Evolutionary conservation across 2,888 invertebrate species (phyloP).

Genomic region (Blastobasis lacticolella): DNA sequence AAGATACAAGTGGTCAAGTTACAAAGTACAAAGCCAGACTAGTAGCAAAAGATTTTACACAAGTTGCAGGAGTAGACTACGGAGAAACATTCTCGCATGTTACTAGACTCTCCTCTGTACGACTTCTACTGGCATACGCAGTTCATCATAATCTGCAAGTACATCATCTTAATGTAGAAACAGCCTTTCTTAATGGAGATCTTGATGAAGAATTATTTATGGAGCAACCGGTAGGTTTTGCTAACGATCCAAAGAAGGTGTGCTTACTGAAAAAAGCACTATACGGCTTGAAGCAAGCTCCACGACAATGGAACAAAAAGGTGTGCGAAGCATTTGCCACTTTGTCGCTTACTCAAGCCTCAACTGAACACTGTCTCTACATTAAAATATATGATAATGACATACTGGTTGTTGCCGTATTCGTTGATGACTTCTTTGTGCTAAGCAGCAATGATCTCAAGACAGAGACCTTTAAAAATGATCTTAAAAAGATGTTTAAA

Average conservation of each 20-base stretch:
- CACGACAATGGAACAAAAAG: not conserved
- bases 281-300: not conserved
- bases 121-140: not conserved
- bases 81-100: too few species aligned
- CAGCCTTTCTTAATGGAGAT: not conserved
- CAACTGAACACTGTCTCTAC: not conserved
- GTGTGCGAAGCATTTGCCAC: not conserved
- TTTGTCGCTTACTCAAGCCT: not conserved
- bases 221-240: not conserved
- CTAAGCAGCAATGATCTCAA: too few species aligned
- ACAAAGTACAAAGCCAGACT: too few species aligned
- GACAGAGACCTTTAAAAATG: too few species aligned
- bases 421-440: too few species aligned
- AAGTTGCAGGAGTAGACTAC: too few species aligned
- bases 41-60: too few species aligned
- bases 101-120: too few species aligned
- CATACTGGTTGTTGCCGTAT: not conserved
- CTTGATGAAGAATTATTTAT: not conserved
- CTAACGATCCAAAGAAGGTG: not conserved
- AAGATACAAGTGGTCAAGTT: too few species aligned
- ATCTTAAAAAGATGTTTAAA: too few species aligned
- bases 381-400: not conserved
- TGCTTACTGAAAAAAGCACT: not conserved
- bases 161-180: not conserved
- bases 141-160: not conserved